phyloP scores from a whole-genome alignment of 1,140 invertebrate species.

The Hycleus phaleratus region DNA sequence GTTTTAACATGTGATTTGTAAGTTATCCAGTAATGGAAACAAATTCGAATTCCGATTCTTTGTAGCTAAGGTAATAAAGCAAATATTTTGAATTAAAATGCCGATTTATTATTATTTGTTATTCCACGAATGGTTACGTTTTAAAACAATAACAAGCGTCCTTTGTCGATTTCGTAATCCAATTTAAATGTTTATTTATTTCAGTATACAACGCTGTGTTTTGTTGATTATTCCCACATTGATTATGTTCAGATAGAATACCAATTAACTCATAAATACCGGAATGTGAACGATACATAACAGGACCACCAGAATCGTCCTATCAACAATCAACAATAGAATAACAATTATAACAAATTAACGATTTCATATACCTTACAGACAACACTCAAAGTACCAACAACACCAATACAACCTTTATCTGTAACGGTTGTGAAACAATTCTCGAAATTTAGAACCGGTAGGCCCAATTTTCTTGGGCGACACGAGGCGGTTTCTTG shows the following conservation, averaged over 20 bases:
- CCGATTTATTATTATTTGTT: too few relatives aligned
- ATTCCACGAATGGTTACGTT: constrained; percentile 7
- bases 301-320: constrained; percentile 44
- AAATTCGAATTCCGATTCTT: too few relatives aligned
- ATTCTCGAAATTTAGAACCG: constrained; percentile 41
- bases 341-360: not conserved
- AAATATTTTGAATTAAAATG: too few relatives aligned
- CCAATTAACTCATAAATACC: constrained; percentile 46
- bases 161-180: constrained; percentile 53
- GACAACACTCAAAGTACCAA: constrained; percentile 41
- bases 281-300: constrained; percentile 42
- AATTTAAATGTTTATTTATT: constrained; percentile 49
- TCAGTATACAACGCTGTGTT: constrained; percentile 54
- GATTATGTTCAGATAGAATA: constrained; percentile 44
- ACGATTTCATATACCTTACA: constrained; percentile 40
- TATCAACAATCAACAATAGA: constrained; percentile 23
- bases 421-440: constrained; percentile 42
- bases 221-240: constrained; percentile 34
- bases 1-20: too few relatives aligned
- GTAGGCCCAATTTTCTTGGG: constrained; percentile 45
- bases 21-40: too few relatives aligned
- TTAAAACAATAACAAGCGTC: constrained; percentile 50
- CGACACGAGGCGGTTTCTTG: constrained; percentile 33
- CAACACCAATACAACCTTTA: constrained; percentile 46
- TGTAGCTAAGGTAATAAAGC: too few relatives aligned